Evolutionary conservation across 1,140 invertebrate genomes (phyloP).

Genomic region (Phthorimaea operculella): DNA sequence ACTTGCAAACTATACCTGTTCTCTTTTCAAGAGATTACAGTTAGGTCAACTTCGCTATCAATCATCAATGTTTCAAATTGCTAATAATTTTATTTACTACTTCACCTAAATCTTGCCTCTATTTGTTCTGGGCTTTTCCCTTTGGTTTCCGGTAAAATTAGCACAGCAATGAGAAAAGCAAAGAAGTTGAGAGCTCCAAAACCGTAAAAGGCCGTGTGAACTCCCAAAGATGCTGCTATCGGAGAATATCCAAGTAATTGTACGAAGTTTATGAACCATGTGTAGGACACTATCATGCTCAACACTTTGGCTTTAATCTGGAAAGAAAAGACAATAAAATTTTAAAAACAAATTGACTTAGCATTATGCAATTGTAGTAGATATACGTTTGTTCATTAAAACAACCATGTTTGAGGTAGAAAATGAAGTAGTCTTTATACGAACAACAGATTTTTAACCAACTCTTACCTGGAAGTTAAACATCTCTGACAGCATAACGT

Average conservation of each 20-base stretch:
- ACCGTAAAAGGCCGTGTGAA: slow-evolving; percentile 9
- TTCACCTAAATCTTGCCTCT: slow-evolving; percentile 2
- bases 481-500: slow-evolving; percentile 17
- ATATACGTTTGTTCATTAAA: too few species aligned
- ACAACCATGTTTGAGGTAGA: too few species aligned
- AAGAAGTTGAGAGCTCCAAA: slow-evolving; percentile 9
- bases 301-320: slow-evolving; percentile 15
- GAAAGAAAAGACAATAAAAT: not conserved
- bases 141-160: slow-evolving; percentile 21
- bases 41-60: too few species aligned
- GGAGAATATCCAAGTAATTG: slow-evolving; percentile 8
- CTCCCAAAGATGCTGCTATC: slow-evolving; percentile 5
- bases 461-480: slow-evolving; percentile 21
- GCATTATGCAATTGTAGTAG: too few species aligned
- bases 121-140: slow-evolving; percentile 19
- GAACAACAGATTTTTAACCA: too few species aligned
- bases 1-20: too few species aligned
- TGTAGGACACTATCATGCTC: slow-evolving; percentile 1
- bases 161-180: slow-evolving; percentile 8
- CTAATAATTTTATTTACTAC: too few species aligned
- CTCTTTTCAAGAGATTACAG: too few species aligned
- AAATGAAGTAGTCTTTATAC: too few species aligned
- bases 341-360: too few species aligned
- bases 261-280: slow-evolving; percentile 11
- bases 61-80: too few species aligned